Percentiles rank a stretch among this genome's conserved stretches.
phyloP scores from a whole-genome alignment of 2,797 vertebrate genomes.

The Apogon hyalosoma region DNA sequence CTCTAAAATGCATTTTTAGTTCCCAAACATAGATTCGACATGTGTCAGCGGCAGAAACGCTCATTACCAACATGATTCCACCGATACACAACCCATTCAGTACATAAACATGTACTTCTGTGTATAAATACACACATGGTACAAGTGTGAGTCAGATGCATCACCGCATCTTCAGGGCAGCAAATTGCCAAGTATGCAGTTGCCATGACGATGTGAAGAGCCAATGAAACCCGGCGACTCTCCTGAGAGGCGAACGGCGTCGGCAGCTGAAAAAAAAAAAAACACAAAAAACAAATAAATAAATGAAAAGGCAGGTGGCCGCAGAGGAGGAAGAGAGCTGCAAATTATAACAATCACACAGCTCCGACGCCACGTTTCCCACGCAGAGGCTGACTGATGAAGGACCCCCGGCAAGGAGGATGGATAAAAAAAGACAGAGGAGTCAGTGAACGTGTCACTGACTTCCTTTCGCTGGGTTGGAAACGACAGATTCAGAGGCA shows the following conservation, averaged over 20 bases:
- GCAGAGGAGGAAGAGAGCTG: conserved; percentile 44
- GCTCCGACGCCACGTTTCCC: conserved; percentile 55
- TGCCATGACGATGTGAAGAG: conserved; percentile 86
- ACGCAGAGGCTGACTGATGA: conserved; percentile 31
- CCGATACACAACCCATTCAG: background rate
- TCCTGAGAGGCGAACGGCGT: conserved; percentile 74
- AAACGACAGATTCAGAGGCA: background rate
- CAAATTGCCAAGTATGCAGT: conserved; percentile 82
- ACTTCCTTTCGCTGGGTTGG: conserved; percentile 20
- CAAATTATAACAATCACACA: conserved; percentile 74
- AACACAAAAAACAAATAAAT: background rate
- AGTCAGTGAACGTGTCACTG: conserved; percentile 15
- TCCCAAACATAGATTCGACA: no score
- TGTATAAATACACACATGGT: background rate
- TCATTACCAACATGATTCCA: no score
- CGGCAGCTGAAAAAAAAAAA: background rate
- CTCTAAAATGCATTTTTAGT: no score
- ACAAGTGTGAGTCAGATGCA: conserved; percentile 35
- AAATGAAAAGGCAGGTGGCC: conserved; percentile 83
- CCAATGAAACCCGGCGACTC: conserved; percentile 80
- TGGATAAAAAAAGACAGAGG: conserved; percentile 32
- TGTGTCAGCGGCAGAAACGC: no score
- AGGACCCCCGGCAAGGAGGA: conserved; percentile 30
- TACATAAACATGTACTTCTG: background rate
- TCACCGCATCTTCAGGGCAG: conserved; percentile 62